Base-by-base conservation (phyloP, 2,888 invertebrate genomes). In the Aspidiotus rigidus region DNA sequence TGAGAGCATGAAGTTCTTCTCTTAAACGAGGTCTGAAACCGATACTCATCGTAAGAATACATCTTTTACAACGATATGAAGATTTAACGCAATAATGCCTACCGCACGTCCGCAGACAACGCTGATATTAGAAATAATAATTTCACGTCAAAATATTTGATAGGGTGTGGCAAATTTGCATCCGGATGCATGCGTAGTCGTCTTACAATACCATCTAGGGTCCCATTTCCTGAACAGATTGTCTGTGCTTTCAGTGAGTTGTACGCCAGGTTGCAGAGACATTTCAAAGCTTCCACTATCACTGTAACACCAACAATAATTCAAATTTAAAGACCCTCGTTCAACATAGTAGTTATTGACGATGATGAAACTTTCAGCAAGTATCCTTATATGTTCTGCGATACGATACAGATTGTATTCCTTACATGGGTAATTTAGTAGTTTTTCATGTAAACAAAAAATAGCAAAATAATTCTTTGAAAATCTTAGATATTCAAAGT, bases 41-140 rank as follows among this genome's bases (percentile, higher is more conserved):
- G 5, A 28, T 28, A 28, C 1, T 28, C 28, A 28, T 28, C 5
- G 28, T 28, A 28, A 28, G 5, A 28, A 28, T 28, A 28, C 28
- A 28, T 28, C 28, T 28, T 28, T 28, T 28, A 5, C 28, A 28
- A 5, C 28, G 28, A 5, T 5, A 28, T 28, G 5, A 28, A 28
- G 5, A 28, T 28, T 28, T 28, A 28, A 3, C 28, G 28, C 5
- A 28, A 28, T 16, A 53, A 63, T 49, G 17, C 63, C 56, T 73
- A 78, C 78, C 78, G 76, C 40, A 87, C 84, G 64, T 87, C 83
- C 62, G 84, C 81, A 77, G 88, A 87, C 55, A 94, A 78, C 6
- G 93, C 94, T 28, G 95, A 93, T 67, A 94, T 81, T 64, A 97
- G 83, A 78, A 96, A 96, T 67, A 96, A 78, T 69, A 95, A 81